Evolutionary conservation across 2,888 invertebrate genomes (phyloP).

Genomic region (Aricia artaxerxes): DNA sequence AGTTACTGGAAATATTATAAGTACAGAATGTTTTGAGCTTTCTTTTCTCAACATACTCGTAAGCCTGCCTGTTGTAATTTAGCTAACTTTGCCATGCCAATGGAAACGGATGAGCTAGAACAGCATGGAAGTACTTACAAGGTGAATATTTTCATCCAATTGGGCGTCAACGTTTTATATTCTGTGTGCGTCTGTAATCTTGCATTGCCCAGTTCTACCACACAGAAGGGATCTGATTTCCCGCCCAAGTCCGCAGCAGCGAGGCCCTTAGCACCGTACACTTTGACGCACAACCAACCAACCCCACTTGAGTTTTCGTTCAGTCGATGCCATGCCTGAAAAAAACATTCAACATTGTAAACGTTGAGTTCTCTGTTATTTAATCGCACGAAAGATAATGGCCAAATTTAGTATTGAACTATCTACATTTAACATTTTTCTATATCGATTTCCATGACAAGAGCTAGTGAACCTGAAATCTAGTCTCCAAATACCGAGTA

Average conservation of each 20-base stretch:
- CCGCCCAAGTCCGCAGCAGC: slow-evolving; percentile 98
- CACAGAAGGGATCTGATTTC: slow-evolving; percentile 99
- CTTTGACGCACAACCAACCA: slow-evolving; percentile 96
- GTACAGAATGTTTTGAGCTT: too few relatives aligned
- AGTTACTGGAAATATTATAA: too few relatives aligned
- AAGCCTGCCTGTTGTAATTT: too few relatives aligned
- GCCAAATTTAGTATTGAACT: too few relatives aligned
- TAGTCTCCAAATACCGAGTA: background rate
- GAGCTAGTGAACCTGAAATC: background rate
- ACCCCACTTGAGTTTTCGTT: slow-evolving; percentile 85
- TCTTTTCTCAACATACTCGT: too few relatives aligned
- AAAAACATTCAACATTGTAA: background rate
- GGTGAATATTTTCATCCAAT: slow-evolving; percentile 99
- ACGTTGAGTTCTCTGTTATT: too few relatives aligned
- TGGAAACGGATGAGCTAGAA: too few relatives aligned
- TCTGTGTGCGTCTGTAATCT: slow-evolving; percentile 98
- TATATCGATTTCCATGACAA: too few relatives aligned
- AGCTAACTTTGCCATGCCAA: too few relatives aligned
- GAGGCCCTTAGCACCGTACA: slow-evolving; percentile 90
- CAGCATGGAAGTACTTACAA: slow-evolving; percentile 82
- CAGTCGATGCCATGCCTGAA: slow-evolving; percentile 81
- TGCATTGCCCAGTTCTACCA: slow-evolving; percentile 96
- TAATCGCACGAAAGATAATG: too few relatives aligned
- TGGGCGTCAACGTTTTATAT: slow-evolving; percentile 97
- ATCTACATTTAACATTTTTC: too few relatives aligned